Conservation (phyloP, 1,140 invertebrate species). For the Platyscapa corneri region DNA sequence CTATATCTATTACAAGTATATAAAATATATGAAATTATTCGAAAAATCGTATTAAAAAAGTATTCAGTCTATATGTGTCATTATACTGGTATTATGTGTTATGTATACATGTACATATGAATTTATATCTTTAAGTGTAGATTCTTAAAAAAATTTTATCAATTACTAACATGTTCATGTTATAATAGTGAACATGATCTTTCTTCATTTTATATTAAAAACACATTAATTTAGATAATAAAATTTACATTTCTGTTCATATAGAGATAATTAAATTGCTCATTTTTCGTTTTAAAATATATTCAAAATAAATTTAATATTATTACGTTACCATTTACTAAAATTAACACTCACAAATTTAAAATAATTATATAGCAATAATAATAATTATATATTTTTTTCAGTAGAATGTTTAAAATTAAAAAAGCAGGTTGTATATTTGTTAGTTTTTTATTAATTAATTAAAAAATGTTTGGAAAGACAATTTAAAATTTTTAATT, state of each 20-base stretch:
- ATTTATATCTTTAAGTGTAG: not conserved
- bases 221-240: not conserved
- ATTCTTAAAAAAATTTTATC: constrained; percentile 27
- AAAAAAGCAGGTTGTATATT: too few relatives aligned
- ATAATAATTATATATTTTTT: too few relatives aligned
- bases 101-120: too few relatives aligned
- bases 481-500: too few relatives aligned
- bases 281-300: not conserved
- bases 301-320: not conserved
- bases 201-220: not conserved
- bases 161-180: constrained; percentile 17
- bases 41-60: too few relatives aligned
- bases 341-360: not conserved
- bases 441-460: too few relatives aligned
- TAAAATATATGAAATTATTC: too few relatives aligned
- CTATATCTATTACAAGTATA: too few relatives aligned
- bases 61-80: not conserved
- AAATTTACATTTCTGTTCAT: not conserved
- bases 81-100: not conserved
- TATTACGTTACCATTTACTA: not conserved
- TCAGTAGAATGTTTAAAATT: not conserved
- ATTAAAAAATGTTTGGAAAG: too few relatives aligned
- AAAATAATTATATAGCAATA: too few relatives aligned
- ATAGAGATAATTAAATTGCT: not conserved
- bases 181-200: not conserved